These are phyloP conservation scores for Vulpes ferrilata DNA, from an alignment of 2,113 vertebrate genomes.

Conservation along the genomic window DNA sequence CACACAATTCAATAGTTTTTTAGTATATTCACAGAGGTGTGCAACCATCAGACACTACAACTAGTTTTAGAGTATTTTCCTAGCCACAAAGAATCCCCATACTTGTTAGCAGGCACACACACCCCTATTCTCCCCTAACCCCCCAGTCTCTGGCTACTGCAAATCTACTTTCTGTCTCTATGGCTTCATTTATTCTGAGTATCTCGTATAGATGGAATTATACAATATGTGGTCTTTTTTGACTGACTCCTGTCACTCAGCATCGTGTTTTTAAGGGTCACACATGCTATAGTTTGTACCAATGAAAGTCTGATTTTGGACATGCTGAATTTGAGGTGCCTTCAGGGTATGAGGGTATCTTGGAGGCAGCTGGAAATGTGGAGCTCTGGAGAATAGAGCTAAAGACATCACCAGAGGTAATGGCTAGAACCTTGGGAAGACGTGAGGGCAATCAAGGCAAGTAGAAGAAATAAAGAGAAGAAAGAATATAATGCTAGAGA, in stretches of 20 bases:
- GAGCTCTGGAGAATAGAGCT: neutral
- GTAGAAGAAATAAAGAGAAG: neutral
- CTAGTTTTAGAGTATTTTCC: slow-evolving; percentile 44
- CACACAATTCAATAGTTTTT: neutral
- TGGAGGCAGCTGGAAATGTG: neutral
- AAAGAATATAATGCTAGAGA: neutral
- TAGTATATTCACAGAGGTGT: slow-evolving; percentile 30
- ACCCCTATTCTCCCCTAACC: neutral
- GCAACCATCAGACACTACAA: neutral
- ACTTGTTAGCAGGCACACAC: neutral
- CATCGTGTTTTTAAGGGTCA: neutral
- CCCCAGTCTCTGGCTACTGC: neutral
- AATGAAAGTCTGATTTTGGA: neutral
- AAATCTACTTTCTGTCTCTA: neutral
- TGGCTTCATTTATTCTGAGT: neutral
- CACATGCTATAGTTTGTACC: neutral
- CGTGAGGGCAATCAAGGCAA: neutral
- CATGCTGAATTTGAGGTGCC: neutral
- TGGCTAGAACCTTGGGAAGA: neutral
- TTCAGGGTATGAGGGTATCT: neutral
- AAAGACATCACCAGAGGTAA: slow-evolving; percentile 11
- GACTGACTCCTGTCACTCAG: slow-evolving; percentile 32
- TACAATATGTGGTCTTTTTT: neutral
- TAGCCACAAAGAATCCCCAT: neutral
- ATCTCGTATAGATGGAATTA: neutral